phyloP scores from a whole-genome alignment of 2,888 invertebrate species.

The Acholoe squamosa region DNA sequence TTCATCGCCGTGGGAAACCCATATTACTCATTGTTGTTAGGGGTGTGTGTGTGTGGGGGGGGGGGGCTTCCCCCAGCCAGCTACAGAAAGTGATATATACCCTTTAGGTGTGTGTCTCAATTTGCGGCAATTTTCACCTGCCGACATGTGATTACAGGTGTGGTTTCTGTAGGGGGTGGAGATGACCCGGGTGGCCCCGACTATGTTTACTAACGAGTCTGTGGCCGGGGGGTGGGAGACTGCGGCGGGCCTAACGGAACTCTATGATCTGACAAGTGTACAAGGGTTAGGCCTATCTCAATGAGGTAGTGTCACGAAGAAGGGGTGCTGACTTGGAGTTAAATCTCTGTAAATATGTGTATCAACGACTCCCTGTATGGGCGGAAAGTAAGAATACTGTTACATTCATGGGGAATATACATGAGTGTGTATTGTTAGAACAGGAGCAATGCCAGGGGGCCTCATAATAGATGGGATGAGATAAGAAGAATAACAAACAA shows the following conservation, averaged over 20 bases:
- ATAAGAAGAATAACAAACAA: too few species aligned
- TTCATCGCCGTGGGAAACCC: neutral
- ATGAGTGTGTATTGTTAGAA: too few species aligned
- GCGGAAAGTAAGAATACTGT: too few species aligned
- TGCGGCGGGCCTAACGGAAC: neutral
- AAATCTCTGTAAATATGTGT: too few species aligned
- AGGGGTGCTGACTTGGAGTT: too few species aligned
- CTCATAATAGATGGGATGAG: too few species aligned
- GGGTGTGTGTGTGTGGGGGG: too few species aligned
- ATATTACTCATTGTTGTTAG: neutral
- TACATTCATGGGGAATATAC: too few species aligned
- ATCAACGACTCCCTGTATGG: too few species aligned
- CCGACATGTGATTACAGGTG: slow-evolving; percentile 20
- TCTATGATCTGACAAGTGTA: slow-evolving; percentile 1
- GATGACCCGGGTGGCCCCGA: neutral
- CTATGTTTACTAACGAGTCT: slow-evolving; percentile 1
- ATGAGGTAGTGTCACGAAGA: too few species aligned
- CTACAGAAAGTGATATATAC: neutral
- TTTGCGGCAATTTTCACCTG: slow-evolving; percentile 37
- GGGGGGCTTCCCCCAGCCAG: neutral
- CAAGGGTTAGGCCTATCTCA: neutral
- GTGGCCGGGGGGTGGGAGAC: neutral
- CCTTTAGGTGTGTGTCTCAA: slow-evolving; percentile 6
- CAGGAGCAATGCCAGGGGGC: too few species aligned
- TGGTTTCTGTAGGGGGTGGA: too few species aligned